Evolutionary conservation across 2,797 vertebrate genomes (phyloP).

Genomic region (Coluber constrictor): DNA sequence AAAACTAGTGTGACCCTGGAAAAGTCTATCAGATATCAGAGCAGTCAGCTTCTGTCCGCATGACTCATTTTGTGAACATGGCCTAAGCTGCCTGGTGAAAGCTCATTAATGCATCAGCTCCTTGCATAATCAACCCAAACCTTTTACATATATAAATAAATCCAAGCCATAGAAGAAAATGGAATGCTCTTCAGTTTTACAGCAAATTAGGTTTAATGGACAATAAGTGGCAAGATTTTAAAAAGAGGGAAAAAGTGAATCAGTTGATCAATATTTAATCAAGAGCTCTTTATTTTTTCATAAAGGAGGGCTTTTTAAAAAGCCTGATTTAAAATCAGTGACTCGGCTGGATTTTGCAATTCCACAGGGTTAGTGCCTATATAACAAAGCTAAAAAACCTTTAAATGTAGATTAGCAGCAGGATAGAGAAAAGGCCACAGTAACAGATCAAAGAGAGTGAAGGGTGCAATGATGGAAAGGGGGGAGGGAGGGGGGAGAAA

Average conservation of each 20-base stretch:
- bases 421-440: conserved; percentile 62
- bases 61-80: conserved; percentile 18
- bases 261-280: conserved; percentile 41
- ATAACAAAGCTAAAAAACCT: conserved; percentile 48
- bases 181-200: conserved; percentile 27
- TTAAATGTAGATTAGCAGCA: conserved; percentile 70
- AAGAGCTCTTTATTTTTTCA: conserved; percentile 40
- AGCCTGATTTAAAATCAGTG: conserved; percentile 37
- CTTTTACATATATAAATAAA: conserved; percentile 57
- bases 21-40: conserved; percentile 50
- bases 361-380: conserved; percentile 39
- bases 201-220: conserved; percentile 36
- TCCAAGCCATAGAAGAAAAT: conserved; percentile 18
- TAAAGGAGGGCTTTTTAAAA: conserved; percentile 21
- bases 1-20: conserved; percentile 55
- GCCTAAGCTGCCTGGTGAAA: conserved; percentile 51
- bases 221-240: conserved; percentile 25
- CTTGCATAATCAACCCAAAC: conserved; percentile 52
- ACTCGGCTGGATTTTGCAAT: conserved; percentile 46
- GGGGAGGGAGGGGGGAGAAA: conserved; percentile 7
- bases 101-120: conserved; percentile 47
- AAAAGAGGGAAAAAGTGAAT: conserved; percentile 13
- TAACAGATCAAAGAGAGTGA: conserved; percentile 68
- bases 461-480: not conserved
- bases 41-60: conserved; percentile 52